Evolutionary conservation across 1,140 invertebrate species (phyloP).

Genomic region (Frieseomelitta varia): DNA sequence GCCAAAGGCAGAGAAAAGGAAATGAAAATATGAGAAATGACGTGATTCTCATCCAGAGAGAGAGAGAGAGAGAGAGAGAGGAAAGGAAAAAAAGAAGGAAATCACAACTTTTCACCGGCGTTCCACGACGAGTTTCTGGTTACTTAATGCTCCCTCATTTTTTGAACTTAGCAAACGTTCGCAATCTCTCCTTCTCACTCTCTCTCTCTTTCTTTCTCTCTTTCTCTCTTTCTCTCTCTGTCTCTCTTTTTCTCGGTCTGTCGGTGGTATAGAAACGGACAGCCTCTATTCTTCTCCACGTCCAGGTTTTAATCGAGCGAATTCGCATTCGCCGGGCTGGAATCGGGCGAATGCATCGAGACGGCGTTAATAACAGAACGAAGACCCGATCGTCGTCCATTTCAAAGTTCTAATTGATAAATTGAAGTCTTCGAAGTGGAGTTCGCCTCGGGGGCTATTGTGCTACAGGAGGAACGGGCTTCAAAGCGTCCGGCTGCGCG

Average conservation of each 20-base stretch:
- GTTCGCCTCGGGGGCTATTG: slow-evolving; percentile 1
- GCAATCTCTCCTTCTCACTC: neutral
- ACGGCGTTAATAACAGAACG: slow-evolving; percentile 5
- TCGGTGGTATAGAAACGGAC: neutral
- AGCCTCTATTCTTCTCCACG: neutral
- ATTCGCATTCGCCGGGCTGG: too few relatives aligned
- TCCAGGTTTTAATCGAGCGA: too few relatives aligned
- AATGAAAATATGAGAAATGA: neutral
- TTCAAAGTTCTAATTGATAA: slow-evolving; percentile 50
- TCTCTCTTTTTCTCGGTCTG: too few relatives aligned
- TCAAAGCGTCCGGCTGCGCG: neutral
- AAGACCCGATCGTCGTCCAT: slow-evolving; percentile 3
- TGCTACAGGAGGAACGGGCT: neutral
- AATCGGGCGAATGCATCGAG: neutral
- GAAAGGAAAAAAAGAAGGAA: too few relatives aligned
- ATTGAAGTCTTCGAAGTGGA: slow-evolving; percentile 31
- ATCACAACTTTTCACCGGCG: neutral
- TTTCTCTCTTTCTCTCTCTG: too few relatives aligned
- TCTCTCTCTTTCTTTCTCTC: too few relatives aligned
- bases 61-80: too few relatives aligned
- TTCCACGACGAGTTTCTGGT: neutral
- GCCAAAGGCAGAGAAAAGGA: neutral
- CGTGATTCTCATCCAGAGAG: neutral
- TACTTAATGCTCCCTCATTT: neutral
- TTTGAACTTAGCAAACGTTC: neutral